Base-by-base conservation (phyloP, 2,113 vertebrate species). In the Thinocorus orbignyianus region DNA sequence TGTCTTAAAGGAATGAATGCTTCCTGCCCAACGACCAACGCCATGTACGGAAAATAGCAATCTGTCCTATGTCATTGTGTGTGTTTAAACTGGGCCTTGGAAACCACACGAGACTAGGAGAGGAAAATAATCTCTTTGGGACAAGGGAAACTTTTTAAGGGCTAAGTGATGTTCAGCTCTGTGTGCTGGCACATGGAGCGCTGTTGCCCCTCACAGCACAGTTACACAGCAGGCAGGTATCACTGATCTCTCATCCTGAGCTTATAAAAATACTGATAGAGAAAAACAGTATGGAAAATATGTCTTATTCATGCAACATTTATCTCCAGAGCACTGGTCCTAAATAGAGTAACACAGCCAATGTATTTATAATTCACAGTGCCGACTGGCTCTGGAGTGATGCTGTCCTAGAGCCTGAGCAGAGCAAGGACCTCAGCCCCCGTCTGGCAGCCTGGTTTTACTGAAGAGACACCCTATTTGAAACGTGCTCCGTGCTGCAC, bases 11-110 rank as follows among this genome's bases (percentile, higher is more conserved):
- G 77, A 81, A 69, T 7, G 86, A 92, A 85, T 54, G 46, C 46
- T 92, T 96, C 88, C 70, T 79, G 88, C 83, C 37, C 72, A 92
- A 81, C 86, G 71, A 65, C 86, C 83, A 93, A 57, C 28, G 61
- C 88, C 92, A 84, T 93, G 88, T 94, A 92, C 76, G 88, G 96
- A 92, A 96, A 96, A 96, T 94, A 96, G 81, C 65, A 91, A 74
- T 89, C 90, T 92, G 41, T 69, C 72, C 88, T 96, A 93, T 93
- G 90, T 97, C 93, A 95, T 88, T 94, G 69, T 96, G 81, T 94
- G 93, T 86, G 91, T 96, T 95, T 91, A 93, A 96, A 88, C 88
- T 22, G 69, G 77, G 81, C 77, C 92, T 91, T 89, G 91, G 92
- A 93, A 96, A 96, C 93, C 92, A 82, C 77, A 92, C 0, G 0